Conservation (phyloP, 1,140 invertebrate genomes). For the Drosophila sulfurigaster region DNA sequence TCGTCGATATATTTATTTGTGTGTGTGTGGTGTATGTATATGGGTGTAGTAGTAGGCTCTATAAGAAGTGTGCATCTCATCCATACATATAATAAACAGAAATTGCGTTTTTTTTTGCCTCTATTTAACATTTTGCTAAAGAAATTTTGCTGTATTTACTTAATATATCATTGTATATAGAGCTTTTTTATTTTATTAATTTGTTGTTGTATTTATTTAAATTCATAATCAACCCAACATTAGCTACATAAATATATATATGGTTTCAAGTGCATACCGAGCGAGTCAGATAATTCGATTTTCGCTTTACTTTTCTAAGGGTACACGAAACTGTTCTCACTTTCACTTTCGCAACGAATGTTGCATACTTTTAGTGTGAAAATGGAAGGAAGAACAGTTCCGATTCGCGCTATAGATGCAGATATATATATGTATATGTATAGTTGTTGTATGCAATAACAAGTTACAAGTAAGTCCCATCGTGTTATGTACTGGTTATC, state of each 20-base stretch:
- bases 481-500: conserved; percentile 48
- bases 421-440: conserved; percentile 41
- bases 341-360: neutral
- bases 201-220: conserved; percentile 6
- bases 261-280: conserved; percentile 24
- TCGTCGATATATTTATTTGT: conserved; percentile 45
- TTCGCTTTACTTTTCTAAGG: conserved; percentile 22
- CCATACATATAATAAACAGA: conserved; percentile 32
- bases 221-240: conserved; percentile 74
- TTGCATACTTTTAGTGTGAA: neutral
- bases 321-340: neutral
- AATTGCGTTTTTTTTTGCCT: conserved; percentile 8
- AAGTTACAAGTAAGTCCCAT: conserved; percentile 63
- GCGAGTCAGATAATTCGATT: conserved; percentile 29
- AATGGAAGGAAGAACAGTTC: neutral
- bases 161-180: conserved; percentile 29
- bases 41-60: conserved; percentile 30
- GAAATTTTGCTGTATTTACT: conserved; percentile 35
- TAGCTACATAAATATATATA: conserved; percentile 75
- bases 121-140: conserved; percentile 57
- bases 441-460: conserved; percentile 66
- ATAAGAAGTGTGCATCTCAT: conserved; percentile 39
- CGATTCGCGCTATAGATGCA: conserved; percentile 59
- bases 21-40: conserved; percentile 19
- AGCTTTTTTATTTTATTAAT: conserved; percentile 28